Evolutionary conservation across 2,797 vertebrate genomes (phyloP).

Genomic region (Synaphobranchus kaupii): DNA sequence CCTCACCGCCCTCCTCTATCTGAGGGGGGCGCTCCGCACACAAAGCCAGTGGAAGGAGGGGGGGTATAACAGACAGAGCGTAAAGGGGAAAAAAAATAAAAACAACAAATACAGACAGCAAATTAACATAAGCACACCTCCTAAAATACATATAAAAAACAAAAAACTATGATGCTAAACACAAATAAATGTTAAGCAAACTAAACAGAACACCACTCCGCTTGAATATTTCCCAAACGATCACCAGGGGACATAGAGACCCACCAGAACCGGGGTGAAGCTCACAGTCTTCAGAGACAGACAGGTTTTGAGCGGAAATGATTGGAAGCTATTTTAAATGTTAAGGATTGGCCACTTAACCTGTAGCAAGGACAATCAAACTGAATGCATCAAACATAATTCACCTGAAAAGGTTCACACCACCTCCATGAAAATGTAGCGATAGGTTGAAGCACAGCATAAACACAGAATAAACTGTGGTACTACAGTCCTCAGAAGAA

Average conservation of each 20-base stretch:
- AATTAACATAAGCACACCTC: slow-evolving; percentile 46
- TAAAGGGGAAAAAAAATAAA: slow-evolving; percentile 38
- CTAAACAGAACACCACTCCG: slow-evolving; percentile 15
- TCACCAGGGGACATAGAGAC: neutral
- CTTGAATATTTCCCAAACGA: neutral
- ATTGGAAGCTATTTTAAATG: neutral
- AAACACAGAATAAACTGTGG: neutral
- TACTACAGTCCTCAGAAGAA: neutral
- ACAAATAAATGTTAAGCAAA: slow-evolving; percentile 13
- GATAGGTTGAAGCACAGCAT: neutral
- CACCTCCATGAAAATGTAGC: neutral
- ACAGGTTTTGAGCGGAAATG: neutral
- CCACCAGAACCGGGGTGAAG: neutral
- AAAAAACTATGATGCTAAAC: slow-evolving; percentile 31
- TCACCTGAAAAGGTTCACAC: neutral
- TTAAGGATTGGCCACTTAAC: neutral
- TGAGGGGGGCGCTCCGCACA: slow-evolving; percentile 40
- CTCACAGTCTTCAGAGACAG: neutral
- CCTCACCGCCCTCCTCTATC: slow-evolving; percentile 55
- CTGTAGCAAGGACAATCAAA: neutral
- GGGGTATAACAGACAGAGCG: slow-evolving; percentile 46
- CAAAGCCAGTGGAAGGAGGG: slow-evolving; percentile 36
- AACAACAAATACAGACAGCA: slow-evolving; percentile 52
- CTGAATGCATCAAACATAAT: neutral
- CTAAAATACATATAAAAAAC: slow-evolving; percentile 34